These are phyloP conservation scores for Dendrophyllia cribrosa DNA, from an alignment of 64 coral and sea anemone genomes.

Conservation along the genomic window DNA sequence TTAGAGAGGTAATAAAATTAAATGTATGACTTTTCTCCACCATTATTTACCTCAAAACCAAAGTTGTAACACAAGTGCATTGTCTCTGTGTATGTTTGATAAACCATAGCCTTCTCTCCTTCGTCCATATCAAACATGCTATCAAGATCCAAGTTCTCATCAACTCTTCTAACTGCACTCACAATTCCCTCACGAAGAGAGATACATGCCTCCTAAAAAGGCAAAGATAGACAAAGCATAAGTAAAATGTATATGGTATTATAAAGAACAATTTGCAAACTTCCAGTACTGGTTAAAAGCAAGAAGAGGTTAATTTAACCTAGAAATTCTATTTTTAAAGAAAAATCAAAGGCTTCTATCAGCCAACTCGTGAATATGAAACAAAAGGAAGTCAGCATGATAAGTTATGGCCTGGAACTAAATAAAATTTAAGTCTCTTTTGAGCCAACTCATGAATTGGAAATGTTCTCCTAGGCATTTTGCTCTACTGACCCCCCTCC, in stretches of 20 bases:
- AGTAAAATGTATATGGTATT: not conserved
- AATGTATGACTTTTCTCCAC: no score
- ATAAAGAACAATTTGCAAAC: no score
- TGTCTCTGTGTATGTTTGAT: slow-evolving; percentile 82
- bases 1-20: no score
- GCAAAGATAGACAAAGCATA: not conserved
- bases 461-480: no score
- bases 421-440: no score
- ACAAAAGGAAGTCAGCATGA: not conserved
- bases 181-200: slow-evolving; percentile 73
- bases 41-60: slow-evolving; percentile 89
- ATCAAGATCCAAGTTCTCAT: slow-evolving; percentile 92
- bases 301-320: no score
- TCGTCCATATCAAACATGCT: slow-evolving; percentile 92
- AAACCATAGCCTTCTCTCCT: slow-evolving; percentile 68
- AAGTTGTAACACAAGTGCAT: slow-evolving; percentile 92
- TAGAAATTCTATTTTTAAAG: no score
- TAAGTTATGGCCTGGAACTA: not conserved
- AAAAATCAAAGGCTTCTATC: no score
- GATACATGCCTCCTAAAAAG: slow-evolving; percentile 69
- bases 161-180: slow-evolving; percentile 75
- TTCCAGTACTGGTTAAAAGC: no score
- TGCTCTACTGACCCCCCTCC: no score
- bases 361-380: not conserved
- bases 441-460: no score